These are phyloP conservation scores for Oxytorus armatus DNA, from an alignment of 2,888 invertebrate species.

Conservation along the genomic window DNA sequence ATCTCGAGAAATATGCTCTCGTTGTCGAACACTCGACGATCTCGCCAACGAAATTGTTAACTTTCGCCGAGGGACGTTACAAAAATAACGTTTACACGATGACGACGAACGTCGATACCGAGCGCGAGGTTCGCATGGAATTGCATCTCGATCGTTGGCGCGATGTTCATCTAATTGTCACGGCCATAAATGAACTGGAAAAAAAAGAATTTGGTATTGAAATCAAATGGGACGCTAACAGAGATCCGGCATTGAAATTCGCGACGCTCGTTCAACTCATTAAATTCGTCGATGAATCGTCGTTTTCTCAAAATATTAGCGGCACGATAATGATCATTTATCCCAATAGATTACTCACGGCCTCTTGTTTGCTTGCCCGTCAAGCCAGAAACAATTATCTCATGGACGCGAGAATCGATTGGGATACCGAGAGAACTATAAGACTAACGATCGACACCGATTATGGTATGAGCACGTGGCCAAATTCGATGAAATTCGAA, in stretches of 20 bases:
- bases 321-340: conserved; percentile 89
- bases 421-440: conserved; percentile 89
- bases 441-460: conserved; percentile 87
- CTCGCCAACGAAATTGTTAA: conserved; percentile 87
- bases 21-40: conserved; percentile 87
- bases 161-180: conserved; percentile 90
- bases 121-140: conserved; percentile 89
- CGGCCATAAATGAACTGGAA: conserved; percentile 86
- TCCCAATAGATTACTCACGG: conserved; percentile 90
- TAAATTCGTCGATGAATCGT: conserved; percentile 76
- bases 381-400: conserved; percentile 84
- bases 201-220: conserved; percentile 90
- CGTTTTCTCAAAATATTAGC: conserved; percentile 87
- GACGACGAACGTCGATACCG: conserved; percentile 88
- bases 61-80: conserved; percentile 89
- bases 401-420: conserved; percentile 87
- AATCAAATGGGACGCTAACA: conserved; percentile 94
- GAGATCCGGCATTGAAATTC: conserved; percentile 91
- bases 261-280: conserved; percentile 87
- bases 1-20: conserved; percentile 89
- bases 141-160: conserved; percentile 92
- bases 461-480: conserved; percentile 84
- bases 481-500: conserved; percentile 84
- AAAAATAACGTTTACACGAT: conserved; percentile 89
- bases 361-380: conserved; percentile 87